These are phyloP conservation scores for Notoglanidium macrostoma DNA, from an alignment of 2,797 vertebrate species.

Conservation along the genomic window DNA sequence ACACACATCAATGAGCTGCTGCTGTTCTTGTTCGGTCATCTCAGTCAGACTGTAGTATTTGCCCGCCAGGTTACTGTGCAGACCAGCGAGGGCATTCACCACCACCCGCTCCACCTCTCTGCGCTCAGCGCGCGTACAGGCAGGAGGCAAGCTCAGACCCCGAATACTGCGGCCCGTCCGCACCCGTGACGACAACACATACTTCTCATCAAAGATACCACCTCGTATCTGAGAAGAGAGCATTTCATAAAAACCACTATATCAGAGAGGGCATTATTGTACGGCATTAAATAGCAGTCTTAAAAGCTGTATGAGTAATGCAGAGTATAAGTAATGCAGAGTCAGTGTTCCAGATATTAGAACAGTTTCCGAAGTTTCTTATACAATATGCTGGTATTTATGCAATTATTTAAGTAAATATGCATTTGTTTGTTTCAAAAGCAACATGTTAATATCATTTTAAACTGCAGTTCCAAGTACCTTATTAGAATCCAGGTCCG, in stretches of 20 bases:
- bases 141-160: conserved; percentile 91
- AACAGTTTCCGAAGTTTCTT: background rate
- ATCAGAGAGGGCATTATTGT: background rate
- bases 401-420: background rate
- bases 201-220: conserved; percentile 90
- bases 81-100: conserved; percentile 84
- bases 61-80: conserved; percentile 83
- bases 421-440: background rate
- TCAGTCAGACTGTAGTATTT: conserved; percentile 88
- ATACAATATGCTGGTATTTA: background rate
- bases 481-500: conserved; percentile 91
- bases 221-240: conserved; percentile 78
- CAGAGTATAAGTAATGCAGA: too few relatives aligned
- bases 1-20: conserved; percentile 95
- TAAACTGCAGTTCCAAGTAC: conserved; percentile 63
- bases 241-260: background rate
- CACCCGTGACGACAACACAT: conserved; percentile 92
- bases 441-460: background rate
- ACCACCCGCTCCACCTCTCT: conserved; percentile 91
- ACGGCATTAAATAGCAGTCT: background rate
- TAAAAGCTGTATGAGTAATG: background rate
- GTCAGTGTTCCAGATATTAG: background rate
- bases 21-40: conserved; percentile 92
- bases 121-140: conserved; percentile 90
- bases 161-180: conserved; percentile 96